Percentiles rank a stretch among this genome's conserved stretches.
phyloP scores from a whole-genome alignment of 2,113 vertebrate species.

The Labeo rohita region DNA sequence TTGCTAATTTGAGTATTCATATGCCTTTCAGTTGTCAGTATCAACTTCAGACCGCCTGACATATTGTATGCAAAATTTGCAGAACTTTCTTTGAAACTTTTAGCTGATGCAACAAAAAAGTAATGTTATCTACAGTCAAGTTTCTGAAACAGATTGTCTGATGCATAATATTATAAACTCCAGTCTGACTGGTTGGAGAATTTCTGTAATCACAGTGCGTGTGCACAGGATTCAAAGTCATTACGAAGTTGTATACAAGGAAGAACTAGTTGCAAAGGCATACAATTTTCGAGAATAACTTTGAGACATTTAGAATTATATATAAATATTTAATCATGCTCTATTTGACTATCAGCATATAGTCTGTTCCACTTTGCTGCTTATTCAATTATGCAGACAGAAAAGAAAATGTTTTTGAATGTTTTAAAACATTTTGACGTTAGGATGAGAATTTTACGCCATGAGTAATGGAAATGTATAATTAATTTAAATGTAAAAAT shows the following conservation, averaged over 20 bases:
- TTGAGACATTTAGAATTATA: background rate
- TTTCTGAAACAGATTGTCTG: background rate
- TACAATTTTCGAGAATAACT: background rate
- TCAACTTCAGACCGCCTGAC: background rate
- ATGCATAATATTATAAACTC: background rate
- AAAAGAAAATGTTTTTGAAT: background rate
- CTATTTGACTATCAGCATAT: background rate
- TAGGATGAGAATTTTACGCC: no score
- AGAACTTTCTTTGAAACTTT: background rate
- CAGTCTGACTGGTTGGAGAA: background rate
- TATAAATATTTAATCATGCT: background rate
- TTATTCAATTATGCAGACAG: background rate
- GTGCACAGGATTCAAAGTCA: background rate
- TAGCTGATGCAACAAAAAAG: background rate
- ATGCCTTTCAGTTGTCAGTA: background rate
- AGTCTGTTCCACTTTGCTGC: background rate
- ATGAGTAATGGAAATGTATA: no score
- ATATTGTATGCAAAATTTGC: background rate
- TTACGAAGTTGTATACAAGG: background rate
- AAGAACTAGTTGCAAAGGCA: background rate
- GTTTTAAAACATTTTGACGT: no score
- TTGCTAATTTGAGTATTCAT: background rate
- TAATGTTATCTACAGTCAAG: background rate
- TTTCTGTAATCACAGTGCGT: no score
- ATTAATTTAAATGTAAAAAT: no score